A percentile compares a stretch with the other conserved stretches of the same genome.
Conservation (phyloP, 2,113 vertebrate species). For the Pitta sordida region DNA sequence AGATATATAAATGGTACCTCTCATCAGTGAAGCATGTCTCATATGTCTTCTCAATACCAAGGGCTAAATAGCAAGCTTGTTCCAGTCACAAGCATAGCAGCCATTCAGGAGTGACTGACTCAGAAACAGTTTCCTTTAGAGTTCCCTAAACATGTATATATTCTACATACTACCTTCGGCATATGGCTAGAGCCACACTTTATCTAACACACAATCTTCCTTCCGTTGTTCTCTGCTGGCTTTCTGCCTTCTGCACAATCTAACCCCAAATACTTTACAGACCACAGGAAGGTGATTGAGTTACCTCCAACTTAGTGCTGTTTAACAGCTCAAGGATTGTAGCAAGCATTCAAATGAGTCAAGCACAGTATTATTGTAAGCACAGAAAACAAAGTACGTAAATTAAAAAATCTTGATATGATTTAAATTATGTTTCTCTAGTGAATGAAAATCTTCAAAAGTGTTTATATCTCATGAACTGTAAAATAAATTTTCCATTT, state of each 20-base stretch:
- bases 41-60: constrained; percentile 26
- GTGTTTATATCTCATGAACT: background rate
- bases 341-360: background rate
- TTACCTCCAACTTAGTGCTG: background rate
- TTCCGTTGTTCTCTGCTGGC: background rate
- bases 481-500: background rate
- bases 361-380: background rate
- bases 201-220: background rate
- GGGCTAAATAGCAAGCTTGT: constrained; percentile 7
- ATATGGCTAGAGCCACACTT: background rate
- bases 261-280: background rate
- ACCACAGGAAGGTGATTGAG: background rate
- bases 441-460: background rate
- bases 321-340: background rate
- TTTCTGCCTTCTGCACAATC: background rate
- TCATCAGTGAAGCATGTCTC: constrained; percentile 23
- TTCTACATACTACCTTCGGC: background rate
- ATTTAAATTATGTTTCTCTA: background rate
- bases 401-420: background rate
- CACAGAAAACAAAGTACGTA: background rate
- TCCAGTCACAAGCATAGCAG: constrained; percentile 25
- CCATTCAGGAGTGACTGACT: background rate
- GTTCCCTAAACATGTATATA: background rate
- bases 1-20: constrained; percentile 3
- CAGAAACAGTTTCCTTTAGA: background rate